Conservation (phyloP, 2,113 vertebrate genomes). For the Dipodomys spectabilis region DNA sequence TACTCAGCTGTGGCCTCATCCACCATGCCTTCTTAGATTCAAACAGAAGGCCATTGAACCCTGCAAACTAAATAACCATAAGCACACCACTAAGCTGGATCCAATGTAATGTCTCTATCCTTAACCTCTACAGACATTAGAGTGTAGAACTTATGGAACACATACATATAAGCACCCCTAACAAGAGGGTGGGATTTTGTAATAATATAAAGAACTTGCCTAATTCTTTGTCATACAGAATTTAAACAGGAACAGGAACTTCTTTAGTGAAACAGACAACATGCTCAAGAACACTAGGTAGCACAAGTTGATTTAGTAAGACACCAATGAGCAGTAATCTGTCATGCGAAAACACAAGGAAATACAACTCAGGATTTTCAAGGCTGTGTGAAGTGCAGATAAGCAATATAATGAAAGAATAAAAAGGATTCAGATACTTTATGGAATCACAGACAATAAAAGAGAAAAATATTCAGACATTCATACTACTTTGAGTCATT, state of each 20-base stretch:
- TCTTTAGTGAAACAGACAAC: background rate
- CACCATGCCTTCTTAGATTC: background rate
- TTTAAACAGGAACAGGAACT: background rate
- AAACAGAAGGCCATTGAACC: background rate
- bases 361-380: slow-evolving; percentile 21
- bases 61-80: background rate
- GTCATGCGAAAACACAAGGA: background rate
- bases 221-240: background rate
- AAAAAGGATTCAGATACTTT: background rate
- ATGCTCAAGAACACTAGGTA: background rate
- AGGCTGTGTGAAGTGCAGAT: background rate
- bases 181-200: background rate
- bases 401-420: slow-evolving; percentile 4
- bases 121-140: background rate
- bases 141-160: too few species aligned
- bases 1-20: background rate
- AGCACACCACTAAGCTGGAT: background rate
- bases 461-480: slow-evolving; percentile 53
- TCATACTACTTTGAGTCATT: slow-evolving; percentile 4
- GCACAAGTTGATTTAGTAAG: background rate
- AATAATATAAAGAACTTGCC: background rate
- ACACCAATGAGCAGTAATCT: background rate
- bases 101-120: background rate
- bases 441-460: slow-evolving; percentile 29
- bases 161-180: background rate